A percentile compares a stretch with the other conserved stretches of the same genome.
Conservation (phyloP, 1,140 invertebrate species). For the Sogatella furcifera region DNA sequence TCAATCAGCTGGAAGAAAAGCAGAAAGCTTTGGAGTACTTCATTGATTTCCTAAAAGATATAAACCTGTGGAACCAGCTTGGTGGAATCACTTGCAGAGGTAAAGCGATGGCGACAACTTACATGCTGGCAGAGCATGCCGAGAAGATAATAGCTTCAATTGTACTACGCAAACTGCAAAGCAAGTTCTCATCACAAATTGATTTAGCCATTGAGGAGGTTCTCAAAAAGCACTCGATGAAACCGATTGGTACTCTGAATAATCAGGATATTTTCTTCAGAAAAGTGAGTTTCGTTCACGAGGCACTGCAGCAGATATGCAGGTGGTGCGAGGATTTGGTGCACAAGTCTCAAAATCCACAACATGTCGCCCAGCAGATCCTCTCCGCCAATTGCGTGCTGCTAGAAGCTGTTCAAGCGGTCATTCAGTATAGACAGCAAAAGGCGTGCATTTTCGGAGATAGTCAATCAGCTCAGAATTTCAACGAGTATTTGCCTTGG, state of each 20-base stretch:
- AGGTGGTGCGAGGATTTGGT: constrained; percentile 40
- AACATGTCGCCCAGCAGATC: constrained; percentile 41
- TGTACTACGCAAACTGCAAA: constrained; percentile 52
- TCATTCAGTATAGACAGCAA: constrained; percentile 45
- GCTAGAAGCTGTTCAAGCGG: constrained; percentile 40
- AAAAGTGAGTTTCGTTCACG: constrained; percentile 39
- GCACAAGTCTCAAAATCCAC: constrained; percentile 40
- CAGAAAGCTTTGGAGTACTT: constrained; percentile 63
- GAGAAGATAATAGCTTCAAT: constrained; percentile 67
- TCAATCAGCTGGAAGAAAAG: constrained; percentile 77
- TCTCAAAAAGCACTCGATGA: constrained; percentile 35
- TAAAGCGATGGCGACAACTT: constrained; percentile 47
- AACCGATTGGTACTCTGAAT: constrained; percentile 43
- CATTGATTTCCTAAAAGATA: constrained; percentile 63
- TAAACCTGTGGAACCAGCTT: constrained; percentile 57
- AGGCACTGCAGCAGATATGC: constrained; percentile 40
- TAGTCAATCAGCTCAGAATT: constrained; percentile 27
- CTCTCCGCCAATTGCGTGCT: constrained; percentile 37
- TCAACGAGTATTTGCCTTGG: constrained; percentile 52
- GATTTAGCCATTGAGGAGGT: constrained; percentile 47
- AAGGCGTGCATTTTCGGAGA: constrained; percentile 39
- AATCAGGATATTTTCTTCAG: constrained; percentile 61
- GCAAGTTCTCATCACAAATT: constrained; percentile 40
- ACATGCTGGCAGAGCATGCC: constrained; percentile 55
- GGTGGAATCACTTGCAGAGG: constrained; percentile 44